Conservation (phyloP, 2,888 invertebrate genomes). For the Lasioglossum leucozonium region DNA sequence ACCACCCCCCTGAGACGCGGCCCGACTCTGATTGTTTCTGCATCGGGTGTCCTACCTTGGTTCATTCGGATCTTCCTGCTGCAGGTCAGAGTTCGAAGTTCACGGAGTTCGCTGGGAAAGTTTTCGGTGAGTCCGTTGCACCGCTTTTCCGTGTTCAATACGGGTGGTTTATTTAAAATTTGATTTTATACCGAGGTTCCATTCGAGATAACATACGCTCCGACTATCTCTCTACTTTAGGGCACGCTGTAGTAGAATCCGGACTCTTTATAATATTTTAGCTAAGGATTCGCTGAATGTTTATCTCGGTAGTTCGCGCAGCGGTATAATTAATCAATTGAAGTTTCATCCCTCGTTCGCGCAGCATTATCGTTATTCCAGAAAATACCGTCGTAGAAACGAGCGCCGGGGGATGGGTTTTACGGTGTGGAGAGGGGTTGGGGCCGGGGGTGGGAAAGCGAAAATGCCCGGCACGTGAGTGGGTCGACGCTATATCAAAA, state of each 20-base stretch:
- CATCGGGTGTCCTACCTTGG: neutral
- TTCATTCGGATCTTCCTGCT: neutral
- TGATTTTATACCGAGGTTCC: too few species aligned
- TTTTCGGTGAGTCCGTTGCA: neutral
- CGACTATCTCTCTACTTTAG: too few species aligned
- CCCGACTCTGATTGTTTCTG: neutral
- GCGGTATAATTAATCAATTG: slow-evolving; percentile 30
- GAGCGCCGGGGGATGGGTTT: slow-evolving; percentile 22
- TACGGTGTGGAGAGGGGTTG: slow-evolving; percentile 33
- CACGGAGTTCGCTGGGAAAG: neutral
- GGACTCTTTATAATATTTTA: too few species aligned
- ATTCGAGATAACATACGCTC: too few species aligned
- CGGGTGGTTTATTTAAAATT: neutral
- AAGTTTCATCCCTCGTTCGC: slow-evolving; percentile 43
- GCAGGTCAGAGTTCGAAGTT: neutral
- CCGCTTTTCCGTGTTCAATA: neutral
- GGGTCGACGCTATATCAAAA: slow-evolving; percentile 74
- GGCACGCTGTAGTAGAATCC: too few species aligned
- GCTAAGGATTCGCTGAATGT: neutral
- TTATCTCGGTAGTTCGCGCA: neutral
- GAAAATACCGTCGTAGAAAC: slow-evolving; percentile 60
- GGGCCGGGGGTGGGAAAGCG: neutral
- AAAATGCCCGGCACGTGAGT: slow-evolving; percentile 69
- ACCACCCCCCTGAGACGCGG: neutral
- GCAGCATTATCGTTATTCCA: slow-evolving; percentile 65